phyloP scores from a whole-genome alignment of 2,113 vertebrate species.

The Trochalopteron elliotii region DNA sequence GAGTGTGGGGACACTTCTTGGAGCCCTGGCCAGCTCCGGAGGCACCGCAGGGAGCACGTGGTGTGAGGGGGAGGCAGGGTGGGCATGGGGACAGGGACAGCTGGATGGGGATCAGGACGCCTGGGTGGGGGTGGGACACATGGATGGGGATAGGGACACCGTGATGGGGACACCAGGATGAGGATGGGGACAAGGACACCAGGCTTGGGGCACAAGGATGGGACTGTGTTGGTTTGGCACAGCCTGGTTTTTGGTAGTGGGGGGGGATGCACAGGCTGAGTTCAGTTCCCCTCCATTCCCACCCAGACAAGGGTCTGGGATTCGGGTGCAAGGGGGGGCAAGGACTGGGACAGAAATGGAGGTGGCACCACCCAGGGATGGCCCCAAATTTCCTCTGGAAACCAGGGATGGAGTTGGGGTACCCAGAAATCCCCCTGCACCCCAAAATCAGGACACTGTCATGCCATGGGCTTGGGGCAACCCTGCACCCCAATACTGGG shows the following conservation, averaged over 20 bases:
- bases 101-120: not conserved
- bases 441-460: too few relatives aligned
- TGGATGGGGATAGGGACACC: not conserved
- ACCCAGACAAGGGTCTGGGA: too few relatives aligned
- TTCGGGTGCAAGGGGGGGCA: too few relatives aligned
- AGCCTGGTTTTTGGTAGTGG: not conserved
- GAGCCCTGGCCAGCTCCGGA: constrained; percentile 56
- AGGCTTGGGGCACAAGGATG: not conserved
- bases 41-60: constrained; percentile 51
- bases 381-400: too few relatives aligned
- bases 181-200: not conserved
- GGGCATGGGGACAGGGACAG: not conserved
- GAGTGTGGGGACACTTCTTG: constrained; percentile 77
- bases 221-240: not conserved
- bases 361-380: too few relatives aligned
- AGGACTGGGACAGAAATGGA: too few relatives aligned
- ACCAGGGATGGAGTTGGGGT: too few relatives aligned
- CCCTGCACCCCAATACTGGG: too few relatives aligned
- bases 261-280: too few relatives aligned
- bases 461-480: too few relatives aligned
- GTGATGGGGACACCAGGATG: not conserved
- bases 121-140: not conserved
- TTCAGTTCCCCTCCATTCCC: too few relatives aligned
- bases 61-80: not conserved
- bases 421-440: too few relatives aligned